These are phyloP conservation scores for Hiodon tergisus DNA, from an alignment of 2,113 vertebrate genomes.

Conservation along the genomic window DNA sequence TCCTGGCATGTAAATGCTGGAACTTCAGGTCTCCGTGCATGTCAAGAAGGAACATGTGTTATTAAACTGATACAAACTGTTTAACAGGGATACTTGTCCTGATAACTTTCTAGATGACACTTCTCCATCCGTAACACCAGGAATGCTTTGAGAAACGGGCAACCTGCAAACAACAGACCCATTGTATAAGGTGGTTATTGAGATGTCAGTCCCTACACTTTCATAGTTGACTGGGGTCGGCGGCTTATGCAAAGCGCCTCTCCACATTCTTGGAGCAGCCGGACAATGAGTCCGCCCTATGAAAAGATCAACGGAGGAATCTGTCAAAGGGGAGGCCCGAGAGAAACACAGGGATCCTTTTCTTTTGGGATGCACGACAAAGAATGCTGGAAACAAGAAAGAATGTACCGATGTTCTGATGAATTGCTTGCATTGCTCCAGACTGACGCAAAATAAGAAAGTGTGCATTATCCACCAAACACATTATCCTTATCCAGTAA, in stretches of 20 bases:
- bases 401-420: too few species aligned
- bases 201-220: not conserved
- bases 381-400: too few species aligned
- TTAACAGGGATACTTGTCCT: not conserved
- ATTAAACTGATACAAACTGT: not conserved
- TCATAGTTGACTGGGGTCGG: not conserved
- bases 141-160: not conserved
- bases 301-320: not conserved
- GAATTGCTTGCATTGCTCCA: too few species aligned
- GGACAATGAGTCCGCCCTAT: constrained; percentile 3
- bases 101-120: not conserved
- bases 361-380: not conserved
- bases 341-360: not conserved
- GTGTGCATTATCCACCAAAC: not conserved
- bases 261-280: not conserved
- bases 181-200: not conserved
- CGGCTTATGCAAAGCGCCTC: constrained; percentile 15
- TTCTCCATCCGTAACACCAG: not conserved
- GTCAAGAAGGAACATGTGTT: not conserved
- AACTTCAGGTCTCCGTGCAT: too few species aligned
- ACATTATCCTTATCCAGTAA: not conserved
- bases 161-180: not conserved
- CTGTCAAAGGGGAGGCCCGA: not conserved
- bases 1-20: not conserved
- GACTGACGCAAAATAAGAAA: not conserved